These are phyloP conservation scores for Lates japonicus DNA, from an alignment of 2,797 vertebrate species.

Conservation along the genomic window DNA sequence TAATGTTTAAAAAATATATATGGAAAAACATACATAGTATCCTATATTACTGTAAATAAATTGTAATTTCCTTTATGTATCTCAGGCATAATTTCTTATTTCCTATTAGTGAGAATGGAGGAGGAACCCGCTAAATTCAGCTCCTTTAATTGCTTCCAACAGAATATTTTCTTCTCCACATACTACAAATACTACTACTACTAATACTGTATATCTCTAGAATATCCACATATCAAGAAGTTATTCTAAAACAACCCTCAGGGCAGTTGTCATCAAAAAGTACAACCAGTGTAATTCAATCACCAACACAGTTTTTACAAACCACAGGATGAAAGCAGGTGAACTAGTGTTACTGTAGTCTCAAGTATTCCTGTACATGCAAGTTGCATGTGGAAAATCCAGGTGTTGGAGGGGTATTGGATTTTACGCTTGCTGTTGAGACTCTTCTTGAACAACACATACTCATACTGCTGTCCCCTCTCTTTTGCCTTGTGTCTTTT, in stretches of 20 bases:
- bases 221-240: neutral
- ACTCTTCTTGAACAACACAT: conserved; percentile 67
- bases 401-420: conserved; percentile 28
- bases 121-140: neutral
- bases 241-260: neutral
- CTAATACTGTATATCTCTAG: neutral
- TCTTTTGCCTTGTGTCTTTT: conserved; percentile 80
- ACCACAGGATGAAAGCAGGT: conserved; percentile 19
- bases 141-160: neutral
- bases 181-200: too few species aligned
- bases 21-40: neutral
- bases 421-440: conserved; percentile 47
- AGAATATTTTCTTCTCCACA: too few species aligned
- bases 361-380: conserved; percentile 50
- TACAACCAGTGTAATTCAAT: neutral
- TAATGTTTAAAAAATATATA: too few species aligned
- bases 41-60: too few species aligned
- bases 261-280: neutral
- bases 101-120: neutral
- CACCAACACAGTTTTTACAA: conserved; percentile 1
- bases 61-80: neutral
- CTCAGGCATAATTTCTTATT: neutral
- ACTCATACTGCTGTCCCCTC: conserved; percentile 56
- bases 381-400: conserved; percentile 62
- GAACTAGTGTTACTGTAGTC: conserved; percentile 33